Base-by-base conservation (phyloP, 2,113 vertebrate species). In the Lophura nycthemera region DNA sequence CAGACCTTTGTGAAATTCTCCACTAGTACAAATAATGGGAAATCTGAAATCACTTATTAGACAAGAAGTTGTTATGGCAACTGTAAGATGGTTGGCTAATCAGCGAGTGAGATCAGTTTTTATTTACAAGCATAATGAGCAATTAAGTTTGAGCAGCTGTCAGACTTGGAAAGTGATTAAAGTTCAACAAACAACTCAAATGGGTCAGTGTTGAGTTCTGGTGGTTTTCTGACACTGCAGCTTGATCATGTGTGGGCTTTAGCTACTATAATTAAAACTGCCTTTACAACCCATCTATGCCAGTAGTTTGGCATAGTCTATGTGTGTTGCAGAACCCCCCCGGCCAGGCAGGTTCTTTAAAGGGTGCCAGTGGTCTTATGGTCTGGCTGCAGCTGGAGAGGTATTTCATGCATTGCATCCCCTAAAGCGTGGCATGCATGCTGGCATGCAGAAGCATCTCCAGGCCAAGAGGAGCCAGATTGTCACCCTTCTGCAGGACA, bases 131-230 rank as follows among this genome's bases (percentile, higher is more conserved):
- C 80, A 6, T 95, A 96, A 95, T 91, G 90, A 96, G 94, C 96
- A 95, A 95, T 96, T 97, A 95, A 96, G 88, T 96, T 96, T 93
- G 96, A 97, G 96, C 96, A 96, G 92, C 96, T 97, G 96, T 95
- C 94, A 95, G 94, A 90, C 86, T 95, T 90, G 94, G 95, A 93
- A 94, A 92, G 66, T 90, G 95, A 94, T 95, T 95, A 92, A 95
- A 96, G 94, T 96, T 95, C 95, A 97, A 81, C 96, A 93, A 92
- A 96, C 92, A 94, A 66, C 95, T 94, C 96, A 70, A 95, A 95
- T 12, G 88, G 95, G 96, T 96, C 95, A 84, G 66, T 54, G n/a
- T 86, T 90, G 61, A 94, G 83, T 96, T 93, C 70, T 79, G 86
- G 74, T 92, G 86, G 69, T 88, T 93, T 94, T 92, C 77, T 90